These are phyloP conservation scores for Alethe diademata DNA, from an alignment of 2,113 vertebrate genomes.

Conservation along the genomic window DNA sequence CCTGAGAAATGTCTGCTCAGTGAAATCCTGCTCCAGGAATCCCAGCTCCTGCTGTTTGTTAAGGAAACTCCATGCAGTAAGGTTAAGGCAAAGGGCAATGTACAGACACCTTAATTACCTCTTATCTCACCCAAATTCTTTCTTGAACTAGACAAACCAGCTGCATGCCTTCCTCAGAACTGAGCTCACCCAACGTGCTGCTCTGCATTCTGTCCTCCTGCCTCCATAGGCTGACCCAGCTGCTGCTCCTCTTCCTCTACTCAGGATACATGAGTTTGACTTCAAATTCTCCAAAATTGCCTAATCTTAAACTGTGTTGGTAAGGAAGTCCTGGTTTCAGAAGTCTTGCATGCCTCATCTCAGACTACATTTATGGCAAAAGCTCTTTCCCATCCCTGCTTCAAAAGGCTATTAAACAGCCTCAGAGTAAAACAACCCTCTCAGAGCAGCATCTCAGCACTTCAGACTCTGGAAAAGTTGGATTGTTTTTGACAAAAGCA, in stretches of 20 bases:
- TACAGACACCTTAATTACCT: slow-evolving; percentile 4
- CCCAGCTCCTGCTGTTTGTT: background rate
- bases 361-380: background rate
- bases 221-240: background rate
- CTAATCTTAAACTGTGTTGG: background rate
- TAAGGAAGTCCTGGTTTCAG: background rate
- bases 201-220: background rate
- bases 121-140: slow-evolving; percentile 40
- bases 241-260: background rate
- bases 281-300: background rate
- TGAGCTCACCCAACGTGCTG: background rate
- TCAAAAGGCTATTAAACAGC: background rate
- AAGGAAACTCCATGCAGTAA: background rate
- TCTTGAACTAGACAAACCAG: background rate
- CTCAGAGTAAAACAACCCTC: background rate
- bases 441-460: background rate
- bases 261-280: background rate
- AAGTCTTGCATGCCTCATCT: background rate
- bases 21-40: background rate
- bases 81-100: background rate
- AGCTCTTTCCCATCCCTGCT: background rate
- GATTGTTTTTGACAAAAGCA: background rate
- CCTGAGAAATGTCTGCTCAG: background rate
- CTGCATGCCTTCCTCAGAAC: background rate
- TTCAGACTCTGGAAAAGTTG: background rate